Evolutionary conservation across 2,888 invertebrate species (phyloP).

Genomic region (Ichneumoninae sp.): DNA sequence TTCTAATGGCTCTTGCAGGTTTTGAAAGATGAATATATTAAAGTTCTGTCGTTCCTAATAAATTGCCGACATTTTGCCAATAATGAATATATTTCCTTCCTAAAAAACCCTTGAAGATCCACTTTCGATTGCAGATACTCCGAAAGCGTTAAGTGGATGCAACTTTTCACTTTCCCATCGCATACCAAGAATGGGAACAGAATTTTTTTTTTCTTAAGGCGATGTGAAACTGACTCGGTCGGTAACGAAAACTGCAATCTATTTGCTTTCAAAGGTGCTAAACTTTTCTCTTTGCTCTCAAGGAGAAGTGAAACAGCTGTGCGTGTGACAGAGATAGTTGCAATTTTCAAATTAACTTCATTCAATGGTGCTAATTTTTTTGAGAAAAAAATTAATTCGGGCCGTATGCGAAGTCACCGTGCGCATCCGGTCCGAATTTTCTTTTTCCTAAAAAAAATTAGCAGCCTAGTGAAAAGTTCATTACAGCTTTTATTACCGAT

Average conservation of each 20-base stretch:
- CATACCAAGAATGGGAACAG: neutral
- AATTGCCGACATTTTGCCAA: slow-evolving; percentile 80
- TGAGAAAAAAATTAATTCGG: too few relatives aligned
- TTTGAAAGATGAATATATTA: slow-evolving; percentile 71
- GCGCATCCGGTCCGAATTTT: too few relatives aligned
- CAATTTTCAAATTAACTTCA: too few relatives aligned
- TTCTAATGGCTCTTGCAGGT: slow-evolving; percentile 73
- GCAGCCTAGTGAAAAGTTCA: too few relatives aligned
- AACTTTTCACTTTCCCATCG: neutral
- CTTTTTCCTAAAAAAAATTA: too few relatives aligned
- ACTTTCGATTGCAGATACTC: slow-evolving; percentile 38
- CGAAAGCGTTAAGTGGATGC: neutral
- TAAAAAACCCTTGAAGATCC: slow-evolving; percentile 29
- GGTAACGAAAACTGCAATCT: neutral
- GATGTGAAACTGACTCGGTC: neutral
- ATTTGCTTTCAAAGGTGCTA: too few relatives aligned
- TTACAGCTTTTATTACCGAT: too few relatives aligned
- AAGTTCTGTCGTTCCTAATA: slow-evolving; percentile 78
- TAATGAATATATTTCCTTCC: slow-evolving; percentile 72
- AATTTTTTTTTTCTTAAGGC: neutral
- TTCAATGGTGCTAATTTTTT: too few relatives aligned
- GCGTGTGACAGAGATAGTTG: too few relatives aligned
- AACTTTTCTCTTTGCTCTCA: too few relatives aligned
- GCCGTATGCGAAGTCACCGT: too few relatives aligned
- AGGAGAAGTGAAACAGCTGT: too few relatives aligned